A percentile compares a stretch with the other conserved stretches of the same genome.
Conservation (phyloP, 2,888 invertebrate species). For the Neria commutata region DNA sequence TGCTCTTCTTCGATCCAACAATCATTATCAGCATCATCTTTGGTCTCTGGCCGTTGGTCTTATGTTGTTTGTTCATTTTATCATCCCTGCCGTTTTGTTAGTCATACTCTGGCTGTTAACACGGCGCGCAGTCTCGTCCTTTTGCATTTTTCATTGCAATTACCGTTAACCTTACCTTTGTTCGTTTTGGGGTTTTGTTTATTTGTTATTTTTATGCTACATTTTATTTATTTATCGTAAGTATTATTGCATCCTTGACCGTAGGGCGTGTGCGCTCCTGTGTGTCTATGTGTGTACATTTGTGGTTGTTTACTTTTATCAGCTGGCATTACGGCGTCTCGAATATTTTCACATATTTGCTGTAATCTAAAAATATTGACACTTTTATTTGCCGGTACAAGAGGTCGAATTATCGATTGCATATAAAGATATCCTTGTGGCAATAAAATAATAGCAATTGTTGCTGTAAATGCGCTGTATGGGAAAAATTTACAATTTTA, state of each 20-base stretch:
- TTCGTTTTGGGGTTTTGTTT: slow-evolving; percentile 17
- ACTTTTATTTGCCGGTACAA: too few relatives aligned
- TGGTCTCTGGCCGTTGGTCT: slow-evolving; percentile 7
- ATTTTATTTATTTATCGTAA: slow-evolving; percentile 33
- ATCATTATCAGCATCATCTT: slow-evolving; percentile 9
- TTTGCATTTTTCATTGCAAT: slow-evolving; percentile 41
- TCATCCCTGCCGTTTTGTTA: slow-evolving; percentile 1
- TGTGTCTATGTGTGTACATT: neutral
- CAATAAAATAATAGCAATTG: neutral
- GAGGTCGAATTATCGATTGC: neutral
- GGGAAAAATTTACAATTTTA: too few relatives aligned
- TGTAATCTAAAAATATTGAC: neutral
- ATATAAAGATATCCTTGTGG: neutral
- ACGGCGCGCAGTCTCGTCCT: slow-evolving; percentile 28
- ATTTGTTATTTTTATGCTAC: slow-evolving; percentile 29
- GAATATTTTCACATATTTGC: neutral
- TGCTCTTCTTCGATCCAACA: slow-evolving; percentile 14
- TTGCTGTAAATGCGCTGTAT: too few relatives aligned
- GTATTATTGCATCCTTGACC: slow-evolving; percentile 33
- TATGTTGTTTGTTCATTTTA: slow-evolving; percentile 14
- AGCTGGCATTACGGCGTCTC: neutral
- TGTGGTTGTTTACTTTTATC: neutral
- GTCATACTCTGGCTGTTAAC: neutral
- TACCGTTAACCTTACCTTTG: slow-evolving; percentile 36
- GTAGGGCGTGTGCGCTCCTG: neutral